phyloP scores from a whole-genome alignment of 2,113 vertebrate species.

The Neolamprologus cancellatus region DNA sequence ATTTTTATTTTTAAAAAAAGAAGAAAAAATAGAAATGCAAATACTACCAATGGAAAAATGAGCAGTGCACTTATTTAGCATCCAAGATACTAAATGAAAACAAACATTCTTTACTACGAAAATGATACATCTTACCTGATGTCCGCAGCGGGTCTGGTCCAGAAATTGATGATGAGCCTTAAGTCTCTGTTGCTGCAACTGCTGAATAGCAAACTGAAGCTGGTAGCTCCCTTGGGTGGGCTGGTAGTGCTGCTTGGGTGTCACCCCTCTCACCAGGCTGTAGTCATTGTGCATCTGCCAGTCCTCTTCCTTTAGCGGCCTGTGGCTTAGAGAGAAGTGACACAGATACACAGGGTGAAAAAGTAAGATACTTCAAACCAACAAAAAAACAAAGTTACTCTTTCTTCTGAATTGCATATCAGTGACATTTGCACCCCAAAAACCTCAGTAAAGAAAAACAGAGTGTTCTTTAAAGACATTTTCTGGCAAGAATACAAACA shows the following conservation, averaged over 20 bases:
- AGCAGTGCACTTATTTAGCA: not conserved
- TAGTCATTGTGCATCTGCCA: slow-evolving; percentile 63
- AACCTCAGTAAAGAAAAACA: not conserved
- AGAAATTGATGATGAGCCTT: slow-evolving; percentile 74
- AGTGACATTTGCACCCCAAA: not conserved
- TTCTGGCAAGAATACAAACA: not conserved
- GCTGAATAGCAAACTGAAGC: slow-evolving; percentile 83
- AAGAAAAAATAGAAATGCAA: not conserved
- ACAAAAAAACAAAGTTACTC: not conserved
- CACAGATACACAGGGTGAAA: not conserved
- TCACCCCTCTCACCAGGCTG: slow-evolving; percentile 52
- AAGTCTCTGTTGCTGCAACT: slow-evolving; percentile 85
- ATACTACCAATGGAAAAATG: not conserved
- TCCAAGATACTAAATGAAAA: not conserved
- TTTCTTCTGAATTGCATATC: not conserved
- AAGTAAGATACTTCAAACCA: not conserved
- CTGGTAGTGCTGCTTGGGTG: slow-evolving; percentile 60
- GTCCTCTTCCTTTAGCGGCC: slow-evolving; percentile 58
- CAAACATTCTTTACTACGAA: not conserved
- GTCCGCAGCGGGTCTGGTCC: slow-evolving; percentile 75
- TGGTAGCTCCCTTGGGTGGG: slow-evolving; percentile 73
- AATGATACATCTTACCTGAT: slow-evolving; percentile 69
- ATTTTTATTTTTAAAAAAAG: not conserved
- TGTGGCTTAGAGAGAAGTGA: slow-evolving; percentile 33
- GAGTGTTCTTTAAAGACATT: not conserved